These are phyloP conservation scores for Rhagophthalmus giganteus DNA, from an alignment of 2,888 invertebrate genomes.

Conservation along the genomic window DNA sequence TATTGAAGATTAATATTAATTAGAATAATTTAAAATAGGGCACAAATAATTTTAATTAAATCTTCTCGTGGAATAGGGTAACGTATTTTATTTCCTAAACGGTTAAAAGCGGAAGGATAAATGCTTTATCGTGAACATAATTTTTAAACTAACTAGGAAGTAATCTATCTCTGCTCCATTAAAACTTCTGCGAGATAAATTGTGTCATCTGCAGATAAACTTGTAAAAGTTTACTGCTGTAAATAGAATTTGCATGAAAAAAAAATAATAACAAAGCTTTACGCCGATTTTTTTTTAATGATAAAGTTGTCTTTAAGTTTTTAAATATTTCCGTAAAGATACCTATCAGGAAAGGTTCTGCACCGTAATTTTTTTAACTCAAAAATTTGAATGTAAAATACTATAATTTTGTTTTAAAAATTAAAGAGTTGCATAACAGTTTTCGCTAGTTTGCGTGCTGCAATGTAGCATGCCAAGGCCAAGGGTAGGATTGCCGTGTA, in stretches of 20 bases:
- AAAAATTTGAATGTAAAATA: too few relatives aligned
- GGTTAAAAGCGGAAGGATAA: background rate
- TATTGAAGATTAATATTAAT: too few relatives aligned
- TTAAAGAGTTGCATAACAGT: too few relatives aligned
- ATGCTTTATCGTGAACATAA: constrained; percentile 4
- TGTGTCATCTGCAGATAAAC: constrained; percentile 1
- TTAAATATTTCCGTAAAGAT: background rate
- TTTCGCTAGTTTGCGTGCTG: too few relatives aligned
- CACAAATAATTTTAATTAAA: background rate
- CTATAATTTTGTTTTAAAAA: too few relatives aligned
- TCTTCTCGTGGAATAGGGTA: background rate
- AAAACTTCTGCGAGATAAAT: constrained; percentile 5
- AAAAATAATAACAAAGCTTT: background rate
- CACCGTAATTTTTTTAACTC: too few relatives aligned
- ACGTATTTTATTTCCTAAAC: background rate
- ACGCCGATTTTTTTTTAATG: too few relatives aligned
- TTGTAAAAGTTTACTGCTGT: background rate
- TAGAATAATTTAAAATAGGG: background rate
- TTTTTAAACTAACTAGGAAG: constrained; percentile 7
- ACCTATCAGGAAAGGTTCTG: too few relatives aligned
- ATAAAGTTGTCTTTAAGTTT: background rate
- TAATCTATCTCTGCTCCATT: background rate
- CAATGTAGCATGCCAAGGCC: too few relatives aligned
- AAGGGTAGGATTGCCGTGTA: too few relatives aligned
- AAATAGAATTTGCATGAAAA: background rate